Base-by-base conservation (phyloP, 1,140 invertebrate genomes). In the Drosophila willistoni region DNA sequence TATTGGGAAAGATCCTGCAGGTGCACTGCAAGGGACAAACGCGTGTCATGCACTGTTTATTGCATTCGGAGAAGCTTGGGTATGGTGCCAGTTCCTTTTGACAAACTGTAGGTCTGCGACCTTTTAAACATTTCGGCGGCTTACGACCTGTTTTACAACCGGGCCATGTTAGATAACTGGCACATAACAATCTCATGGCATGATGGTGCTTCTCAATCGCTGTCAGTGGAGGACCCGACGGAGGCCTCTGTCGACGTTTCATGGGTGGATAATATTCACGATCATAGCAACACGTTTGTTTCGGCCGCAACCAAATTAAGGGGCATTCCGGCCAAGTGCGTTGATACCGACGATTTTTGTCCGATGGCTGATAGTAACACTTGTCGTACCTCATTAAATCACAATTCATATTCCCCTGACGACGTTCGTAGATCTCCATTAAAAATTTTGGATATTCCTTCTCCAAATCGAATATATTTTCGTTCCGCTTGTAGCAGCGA, bases 281-380 rank as follows among this genome's bases (percentile, higher is more conserved):
- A 4, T 79, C 57, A 12, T 44, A 56, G 17, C 82, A 86, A 47
- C 82, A 86, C n/a, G 2, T 33, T 42, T 51, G 19, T 25, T 64
- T 68, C 0, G 75, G 79, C 3, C 61, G 51, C 14, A 82, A 14
- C 64, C 61, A 76, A 19, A 79, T 70, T 0, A 67, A 14, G 3
- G 82, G 83, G 29, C 82, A 86, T 13, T 87, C 83, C 10, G 79
- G 7, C 82, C 82, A 86, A 1, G 82, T 86, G 41, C 83, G 79
- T 33, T 86, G 82, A 22, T 59, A 87, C 0, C 51, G 64, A 0
- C 82, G 75, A 10, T 1, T 7, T 25, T 86, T 86, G 14, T 87
- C 29, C 14, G 82, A 86, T 1, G 82, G 79, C 19, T 55, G 41
- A 55, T 86, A 85, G 1, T 25, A 13, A 2, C 4, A 9, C 0